Base-by-base conservation (phyloP, 1,140 invertebrate species). In the Proctacanthus coquilletti region DNA sequence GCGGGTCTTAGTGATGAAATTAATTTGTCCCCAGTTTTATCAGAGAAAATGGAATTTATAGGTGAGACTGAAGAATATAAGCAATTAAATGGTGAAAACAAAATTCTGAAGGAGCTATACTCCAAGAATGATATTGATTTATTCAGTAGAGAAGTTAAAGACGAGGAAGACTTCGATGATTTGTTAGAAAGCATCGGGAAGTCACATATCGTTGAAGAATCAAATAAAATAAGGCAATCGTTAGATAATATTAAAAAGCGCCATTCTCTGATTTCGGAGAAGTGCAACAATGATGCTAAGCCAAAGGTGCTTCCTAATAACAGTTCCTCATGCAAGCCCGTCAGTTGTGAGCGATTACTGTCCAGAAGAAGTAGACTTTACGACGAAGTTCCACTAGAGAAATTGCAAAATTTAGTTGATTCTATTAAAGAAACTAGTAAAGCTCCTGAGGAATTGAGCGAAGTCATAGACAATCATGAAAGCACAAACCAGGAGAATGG, bases 151-250 rank as follows among this genome's bases (percentile, higher is more conserved):
- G n/a, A n/a, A n/a, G n/a, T n/a, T n/a, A 52, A 47, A 5, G 51
- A 55, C 31, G 56, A 59, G 25, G 52, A 58, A 33, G 53, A 56
- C 36, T 59, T 59, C 21, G 56, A 59, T 34, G 38, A 59, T 23
- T 50, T 58, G 52, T 45, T 59, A 4, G 46, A 49, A 5, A 48
- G 52, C 18, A 43, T 59, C 19, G 49, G 53, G 11, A 52, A 46
- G 20, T 43, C 50, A 2, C 39, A 44, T 14, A 36, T 51, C 1
- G 54, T 50, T 39, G 43, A 49, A 5, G 48, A 55, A 4, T 48
- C 56, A 27, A 6, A 53, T 1, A 59, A 59, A 40, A 56, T 59
- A 43, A 45, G 55, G 37, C 56, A 58, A 40, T 58, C 55, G 0
- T 36, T 58, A 11, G 52, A 59, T 5, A 55, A 43, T 17, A 59